Conservation (phyloP, 2,797 vertebrate species). For the Sorex maritimensis region DNA sequence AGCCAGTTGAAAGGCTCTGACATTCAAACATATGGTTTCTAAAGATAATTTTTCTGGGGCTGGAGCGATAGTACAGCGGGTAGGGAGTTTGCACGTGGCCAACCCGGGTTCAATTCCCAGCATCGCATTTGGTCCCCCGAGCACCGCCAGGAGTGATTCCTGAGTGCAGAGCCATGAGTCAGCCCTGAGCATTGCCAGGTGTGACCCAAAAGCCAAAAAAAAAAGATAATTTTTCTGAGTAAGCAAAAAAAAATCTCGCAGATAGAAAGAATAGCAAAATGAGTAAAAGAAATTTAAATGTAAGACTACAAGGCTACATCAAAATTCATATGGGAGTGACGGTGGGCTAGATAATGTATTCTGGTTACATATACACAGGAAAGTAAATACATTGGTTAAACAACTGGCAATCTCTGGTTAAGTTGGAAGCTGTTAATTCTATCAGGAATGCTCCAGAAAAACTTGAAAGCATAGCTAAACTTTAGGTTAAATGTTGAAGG, state of each 20-base stretch:
- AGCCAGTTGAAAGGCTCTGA: neutral
- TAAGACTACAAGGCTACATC: neutral
- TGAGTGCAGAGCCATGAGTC: too few species aligned
- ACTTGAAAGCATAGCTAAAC: neutral
- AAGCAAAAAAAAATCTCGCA: neutral
- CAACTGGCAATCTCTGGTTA: neutral
- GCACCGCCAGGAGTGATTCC: too few species aligned
- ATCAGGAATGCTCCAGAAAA: neutral
- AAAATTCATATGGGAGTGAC: neutral
- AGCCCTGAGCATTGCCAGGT: too few species aligned
- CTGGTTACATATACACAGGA: neutral
- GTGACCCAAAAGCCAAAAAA: too few species aligned
- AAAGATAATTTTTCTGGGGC: neutral
- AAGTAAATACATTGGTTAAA: slow-evolving; percentile 11
- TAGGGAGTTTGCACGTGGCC: too few species aligned
- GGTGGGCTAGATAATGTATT: neutral
- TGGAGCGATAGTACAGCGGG: too few species aligned
- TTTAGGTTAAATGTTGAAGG: slow-evolving; percentile 23
- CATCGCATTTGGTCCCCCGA: too few species aligned
- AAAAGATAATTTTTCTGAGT: neutral
- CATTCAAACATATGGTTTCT: neutral
- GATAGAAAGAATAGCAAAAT: neutral
- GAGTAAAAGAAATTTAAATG: neutral
- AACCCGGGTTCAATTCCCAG: too few species aligned
- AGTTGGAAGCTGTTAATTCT: neutral